Conservation (phyloP, 92 coral and sea anemone genomes). For the Phymanthus crucifer region DNA sequence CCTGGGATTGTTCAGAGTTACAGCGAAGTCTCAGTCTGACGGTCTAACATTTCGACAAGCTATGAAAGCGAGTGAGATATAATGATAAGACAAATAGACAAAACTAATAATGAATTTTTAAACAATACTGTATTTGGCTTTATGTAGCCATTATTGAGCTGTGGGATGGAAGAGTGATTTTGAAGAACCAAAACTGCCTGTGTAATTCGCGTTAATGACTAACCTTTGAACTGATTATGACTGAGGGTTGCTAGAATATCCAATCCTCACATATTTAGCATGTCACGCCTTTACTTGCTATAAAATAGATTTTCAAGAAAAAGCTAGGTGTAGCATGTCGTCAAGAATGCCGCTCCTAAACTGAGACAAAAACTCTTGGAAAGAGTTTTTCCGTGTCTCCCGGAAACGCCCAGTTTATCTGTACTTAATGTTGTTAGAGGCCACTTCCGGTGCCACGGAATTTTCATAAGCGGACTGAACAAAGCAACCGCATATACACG, state of each 20-base stretch:
- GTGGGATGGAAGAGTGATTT: neutral
- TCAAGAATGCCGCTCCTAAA: neutral
- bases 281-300: neutral
- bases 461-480: neutral
- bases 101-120: neutral
- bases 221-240: neutral
- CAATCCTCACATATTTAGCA: neutral
- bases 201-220: neutral
- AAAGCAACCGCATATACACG: neutral
- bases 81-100: neutral
- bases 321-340: neutral
- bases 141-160: neutral
- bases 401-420: slow-evolving; percentile 3
- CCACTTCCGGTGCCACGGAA: neutral
- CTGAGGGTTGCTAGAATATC: neutral
- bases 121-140: neutral
- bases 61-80: neutral
- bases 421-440: neutral
- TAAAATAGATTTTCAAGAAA: neutral
- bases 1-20: slow-evolving; percentile 66
- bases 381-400: neutral
- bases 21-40: slow-evolving; percentile 75
- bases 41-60: slow-evolving; percentile 77
- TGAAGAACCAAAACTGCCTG: neutral
- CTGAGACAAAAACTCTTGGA: neutral